A percentile compares a stretch with the other conserved stretches of the same genome.
Evolutionary conservation across 2,888 invertebrate species (phyloP).

Genomic region (Meandrusa payeni): DNA sequence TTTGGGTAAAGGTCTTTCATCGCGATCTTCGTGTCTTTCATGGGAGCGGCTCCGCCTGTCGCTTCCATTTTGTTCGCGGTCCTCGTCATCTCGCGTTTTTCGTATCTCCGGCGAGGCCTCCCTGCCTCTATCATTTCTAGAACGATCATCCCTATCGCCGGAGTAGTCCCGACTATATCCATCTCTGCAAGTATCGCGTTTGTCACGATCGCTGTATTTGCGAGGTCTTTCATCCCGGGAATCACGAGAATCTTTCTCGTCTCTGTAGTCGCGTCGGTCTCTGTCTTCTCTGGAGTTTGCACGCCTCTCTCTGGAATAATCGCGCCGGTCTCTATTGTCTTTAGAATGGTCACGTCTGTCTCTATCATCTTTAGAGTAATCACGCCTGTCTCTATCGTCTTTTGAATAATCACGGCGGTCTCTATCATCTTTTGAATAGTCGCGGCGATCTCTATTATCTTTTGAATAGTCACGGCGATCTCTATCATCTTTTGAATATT

Average conservation of each 20-base stretch:
- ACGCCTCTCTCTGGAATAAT: conserved; percentile 32
- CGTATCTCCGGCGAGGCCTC: conserved; percentile 33
- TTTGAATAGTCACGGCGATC: conserved; percentile 33
- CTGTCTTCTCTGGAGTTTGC: no score
- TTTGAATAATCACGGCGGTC: conserved; percentile 33
- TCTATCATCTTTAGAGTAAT: conserved; percentile 29
- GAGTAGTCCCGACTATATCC: conserved; percentile 30
- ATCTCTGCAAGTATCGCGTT: conserved; percentile 34
- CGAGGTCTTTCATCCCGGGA: conserved; percentile 24
- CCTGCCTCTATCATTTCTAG: conserved; percentile 32
- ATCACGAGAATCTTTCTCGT: conserved; percentile 34
- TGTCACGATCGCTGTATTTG: conserved; percentile 33
- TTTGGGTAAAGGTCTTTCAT: conserved; percentile 83
- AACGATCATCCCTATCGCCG: conserved; percentile 30
- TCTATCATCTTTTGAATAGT: conserved; percentile 29
- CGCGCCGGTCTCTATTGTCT: conserved; percentile 33
- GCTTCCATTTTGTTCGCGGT: conserved; percentile 50
- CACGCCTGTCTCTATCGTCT: conserved; percentile 35
- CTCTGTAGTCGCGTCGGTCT: conserved; percentile 30
- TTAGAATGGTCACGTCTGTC: conserved; percentile 33
- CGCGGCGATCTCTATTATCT: conserved; percentile 41
- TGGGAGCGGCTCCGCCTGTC: conserved; percentile 51
- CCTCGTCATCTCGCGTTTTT: conserved; percentile 25
- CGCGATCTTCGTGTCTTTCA: conserved; percentile 49
- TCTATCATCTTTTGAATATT: conserved; percentile 32